phyloP scores from a whole-genome alignment of 2,888 invertebrate species.

The Synanthedon myopaeformis region DNA sequence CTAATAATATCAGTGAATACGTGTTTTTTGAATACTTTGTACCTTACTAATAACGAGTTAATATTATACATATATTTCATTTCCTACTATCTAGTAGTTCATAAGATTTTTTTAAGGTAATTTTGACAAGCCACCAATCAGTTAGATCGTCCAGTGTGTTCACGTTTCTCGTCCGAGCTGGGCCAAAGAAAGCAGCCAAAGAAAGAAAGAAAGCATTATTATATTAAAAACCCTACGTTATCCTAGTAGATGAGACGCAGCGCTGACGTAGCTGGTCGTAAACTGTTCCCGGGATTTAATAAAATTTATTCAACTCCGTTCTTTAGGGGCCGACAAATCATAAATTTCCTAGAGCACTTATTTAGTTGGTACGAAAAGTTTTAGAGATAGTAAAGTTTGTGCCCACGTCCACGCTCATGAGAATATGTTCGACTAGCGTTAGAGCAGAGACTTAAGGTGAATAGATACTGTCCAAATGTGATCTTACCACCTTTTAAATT shows the following conservation, averaged over 20 bases:
- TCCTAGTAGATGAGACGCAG: constrained; percentile 33
- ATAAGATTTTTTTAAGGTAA: not conserved
- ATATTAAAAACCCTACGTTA: constrained; percentile 47
- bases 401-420: constrained; percentile 32
- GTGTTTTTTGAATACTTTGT: too few species aligned
- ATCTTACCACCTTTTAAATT: too few species aligned
- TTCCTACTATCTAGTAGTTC: too few species aligned
- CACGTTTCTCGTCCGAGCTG: constrained; percentile 7
- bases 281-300: constrained; percentile 60
- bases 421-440: constrained; percentile 9
- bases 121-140: not conserved
- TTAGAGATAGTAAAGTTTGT: constrained; percentile 60
- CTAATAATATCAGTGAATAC: too few species aligned
- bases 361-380: constrained; percentile 56
- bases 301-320: constrained; percentile 61
- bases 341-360: constrained; percentile 61
- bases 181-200: constrained; percentile 35
- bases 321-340: constrained; percentile 63
- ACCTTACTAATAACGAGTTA: too few species aligned
- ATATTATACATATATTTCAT: too few species aligned
- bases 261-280: constrained; percentile 58
- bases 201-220: too few species aligned
- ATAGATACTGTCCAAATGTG: too few species aligned
- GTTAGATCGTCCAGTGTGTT: not conserved
- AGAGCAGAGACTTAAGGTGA: too few species aligned